Conservation (phyloP, 2,888 invertebrate species). For the Anthoptus insignis region DNA sequence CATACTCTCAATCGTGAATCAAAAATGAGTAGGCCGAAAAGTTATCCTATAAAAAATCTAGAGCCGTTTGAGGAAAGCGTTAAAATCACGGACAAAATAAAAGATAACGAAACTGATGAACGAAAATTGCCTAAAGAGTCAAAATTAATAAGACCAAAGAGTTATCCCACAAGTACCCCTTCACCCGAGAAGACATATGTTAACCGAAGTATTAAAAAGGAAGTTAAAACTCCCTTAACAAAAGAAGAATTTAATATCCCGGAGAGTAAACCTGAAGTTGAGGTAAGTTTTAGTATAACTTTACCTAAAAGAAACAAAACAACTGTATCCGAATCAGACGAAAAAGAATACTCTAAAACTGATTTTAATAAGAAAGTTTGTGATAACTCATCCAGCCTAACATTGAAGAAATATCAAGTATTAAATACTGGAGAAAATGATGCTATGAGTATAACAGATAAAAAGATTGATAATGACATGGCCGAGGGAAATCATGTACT, state of each 20-base stretch:
- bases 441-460: conserved; percentile 55
- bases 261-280: conserved; percentile 70
- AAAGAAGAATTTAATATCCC: conserved; percentile 54
- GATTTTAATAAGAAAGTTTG: conserved; percentile 52
- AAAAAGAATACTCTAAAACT: conserved; percentile 48
- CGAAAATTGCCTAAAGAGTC: conserved; percentile 68
- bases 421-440: conserved; percentile 57
- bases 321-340: conserved; percentile 53
- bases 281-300: conserved; percentile 81
- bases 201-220: conserved; percentile 62
- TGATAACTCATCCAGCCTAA: conserved; percentile 56
- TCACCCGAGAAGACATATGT: conserved; percentile 76
- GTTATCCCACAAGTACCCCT: conserved; percentile 85
- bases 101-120: conserved; percentile 44
- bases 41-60: conserved; percentile 84
- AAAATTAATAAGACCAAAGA: conserved; percentile 86
- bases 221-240: conserved; percentile 56
- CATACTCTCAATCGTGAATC: conserved; percentile 68
- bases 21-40: conserved; percentile 84
- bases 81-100: conserved; percentile 55
- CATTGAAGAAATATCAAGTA: conserved; percentile 74
- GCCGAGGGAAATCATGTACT: conserved; percentile 60
- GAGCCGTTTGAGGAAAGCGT: conserved; percentile 66
- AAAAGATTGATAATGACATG: conserved; percentile 60
- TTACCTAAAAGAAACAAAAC: conserved; percentile 71